Percentiles rank a stretch among this genome's conserved stretches.
These are phyloP conservation scores for Dendrophyllia cribrosa DNA, from an alignment of 64 coral and sea anemone species.

Conservation along the genomic window DNA sequence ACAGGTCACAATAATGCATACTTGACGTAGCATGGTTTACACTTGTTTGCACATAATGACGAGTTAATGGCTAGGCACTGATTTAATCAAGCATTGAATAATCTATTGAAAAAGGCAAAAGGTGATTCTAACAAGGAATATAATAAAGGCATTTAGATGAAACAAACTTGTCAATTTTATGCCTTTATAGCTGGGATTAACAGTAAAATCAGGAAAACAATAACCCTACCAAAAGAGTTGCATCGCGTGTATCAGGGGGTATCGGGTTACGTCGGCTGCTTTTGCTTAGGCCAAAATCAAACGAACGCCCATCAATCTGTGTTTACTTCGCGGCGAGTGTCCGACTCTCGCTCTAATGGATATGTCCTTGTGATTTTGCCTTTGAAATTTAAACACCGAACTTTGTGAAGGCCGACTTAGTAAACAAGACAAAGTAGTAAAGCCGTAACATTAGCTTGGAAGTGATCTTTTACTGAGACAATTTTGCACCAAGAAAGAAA, in stretches of 20 bases:
- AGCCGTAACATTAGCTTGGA: not conserved
- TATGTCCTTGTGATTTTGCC: not conserved
- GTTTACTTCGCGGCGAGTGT: conserved; percentile 13
- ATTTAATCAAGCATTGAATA: conserved; percentile 11
- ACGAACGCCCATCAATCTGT: conserved; percentile 8
- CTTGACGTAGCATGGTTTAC: not conserved
- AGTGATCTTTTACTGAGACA: not conserved
- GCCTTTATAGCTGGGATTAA: conserved; percentile 34
- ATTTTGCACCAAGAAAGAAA: not conserved
- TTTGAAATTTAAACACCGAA: conserved; percentile 28
- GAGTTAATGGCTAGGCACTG: not conserved
- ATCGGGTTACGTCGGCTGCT: conserved; percentile 34
- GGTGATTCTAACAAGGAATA: not conserved
- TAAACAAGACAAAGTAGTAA: conserved; percentile 21
- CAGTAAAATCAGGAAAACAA: conserved; percentile 1
- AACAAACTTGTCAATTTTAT: conserved; percentile 23
- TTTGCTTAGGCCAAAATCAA: conserved; percentile 1
- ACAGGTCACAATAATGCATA: too few species aligned
- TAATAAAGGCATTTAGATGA: not conserved
- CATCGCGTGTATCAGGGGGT: conserved; percentile 1
- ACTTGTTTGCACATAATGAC: not conserved
- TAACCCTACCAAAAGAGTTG: not conserved
- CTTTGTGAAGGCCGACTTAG: conserved; percentile 37
- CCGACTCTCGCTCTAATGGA: conserved; percentile 12
- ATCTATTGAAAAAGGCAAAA: not conserved